phyloP scores from a whole-genome alignment of 2,113 vertebrate genomes.

The Eidolon helvum region DNA sequence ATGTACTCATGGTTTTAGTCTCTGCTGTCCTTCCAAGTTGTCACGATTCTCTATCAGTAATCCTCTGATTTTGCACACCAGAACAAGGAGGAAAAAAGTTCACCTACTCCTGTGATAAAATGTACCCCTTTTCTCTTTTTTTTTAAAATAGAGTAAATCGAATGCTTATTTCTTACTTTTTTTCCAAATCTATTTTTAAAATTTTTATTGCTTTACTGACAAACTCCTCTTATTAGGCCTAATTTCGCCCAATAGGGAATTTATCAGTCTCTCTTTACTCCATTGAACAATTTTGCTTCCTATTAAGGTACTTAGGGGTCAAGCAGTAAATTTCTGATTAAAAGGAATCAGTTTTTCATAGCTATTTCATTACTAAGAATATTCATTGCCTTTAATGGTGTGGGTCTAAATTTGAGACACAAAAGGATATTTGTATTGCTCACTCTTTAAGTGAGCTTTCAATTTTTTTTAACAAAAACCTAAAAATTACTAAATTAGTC shows the following conservation, averaged over 20 bases:
- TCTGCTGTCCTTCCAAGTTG: neutral
- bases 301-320: neutral
- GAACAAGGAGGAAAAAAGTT: neutral
- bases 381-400: neutral
- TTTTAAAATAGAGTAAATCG: neutral
- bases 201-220: neutral
- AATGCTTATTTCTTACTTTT: neutral
- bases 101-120: neutral
- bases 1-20: neutral
- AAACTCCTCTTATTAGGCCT: neutral
- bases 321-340: neutral
- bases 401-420: neutral
- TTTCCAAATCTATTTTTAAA: neutral
- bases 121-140: neutral
- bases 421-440: neutral
- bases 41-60: neutral
- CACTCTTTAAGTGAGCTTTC: neutral
- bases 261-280: neutral
- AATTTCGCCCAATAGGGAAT: neutral
- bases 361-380: neutral
- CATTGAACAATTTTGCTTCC: neutral
- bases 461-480: neutral
- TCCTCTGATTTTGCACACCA: neutral
- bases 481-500: neutral
- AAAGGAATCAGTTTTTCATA: neutral